Base-by-base conservation (phyloP, 2,888 invertebrate genomes). In the Heliconius cydno region DNA sequence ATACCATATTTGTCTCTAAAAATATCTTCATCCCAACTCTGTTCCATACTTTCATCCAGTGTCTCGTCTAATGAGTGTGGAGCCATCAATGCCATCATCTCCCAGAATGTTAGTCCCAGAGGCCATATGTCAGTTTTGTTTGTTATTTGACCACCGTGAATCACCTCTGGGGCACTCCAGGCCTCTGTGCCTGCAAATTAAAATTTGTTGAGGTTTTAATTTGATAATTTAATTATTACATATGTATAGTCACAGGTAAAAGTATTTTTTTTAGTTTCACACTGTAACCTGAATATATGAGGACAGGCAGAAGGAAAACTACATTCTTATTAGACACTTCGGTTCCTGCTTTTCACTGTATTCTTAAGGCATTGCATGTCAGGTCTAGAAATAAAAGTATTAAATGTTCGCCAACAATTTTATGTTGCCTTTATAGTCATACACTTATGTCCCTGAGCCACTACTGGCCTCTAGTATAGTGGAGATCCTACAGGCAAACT, bases 151-250 rank as follows among this genome's bases (percentile, higher is more conserved):
- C 95, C 95, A 72, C 96, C 96, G 12, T 90, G 86, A 28, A 97
- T 90, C 13, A 97, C 96, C 95, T 98, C 98, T 0, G 98, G 98
- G 0, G 98, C 96, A 85, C 96, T 96, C 98, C 98, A 98, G 22
- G 96, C 95, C 85, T 96, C 95, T 0, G 98, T 98, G 10, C 98
- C 98, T 96, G 84, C 2, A 25, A 30, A 68, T 68, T 0, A 7
- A 15, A 6, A 25, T 65, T 65, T 52, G 19, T 52, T 22, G 22
- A 52, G 22, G 52, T 22, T 52, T 52, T 2, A 34, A 30, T 30
- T 30, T 34, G 22, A 28, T 66, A 66, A 41, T 41, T 41, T 41
- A 3, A 41, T 9, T 41, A 12, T 12, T 41, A 41, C 6, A 41
- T 12, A 41, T 41, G 41, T 41, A 9, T 12, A 52, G 52, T 7